Evolutionary conservation across 2,113 vertebrate genomes (phyloP).

Genomic region (Oceanodroma tethys): DNA sequence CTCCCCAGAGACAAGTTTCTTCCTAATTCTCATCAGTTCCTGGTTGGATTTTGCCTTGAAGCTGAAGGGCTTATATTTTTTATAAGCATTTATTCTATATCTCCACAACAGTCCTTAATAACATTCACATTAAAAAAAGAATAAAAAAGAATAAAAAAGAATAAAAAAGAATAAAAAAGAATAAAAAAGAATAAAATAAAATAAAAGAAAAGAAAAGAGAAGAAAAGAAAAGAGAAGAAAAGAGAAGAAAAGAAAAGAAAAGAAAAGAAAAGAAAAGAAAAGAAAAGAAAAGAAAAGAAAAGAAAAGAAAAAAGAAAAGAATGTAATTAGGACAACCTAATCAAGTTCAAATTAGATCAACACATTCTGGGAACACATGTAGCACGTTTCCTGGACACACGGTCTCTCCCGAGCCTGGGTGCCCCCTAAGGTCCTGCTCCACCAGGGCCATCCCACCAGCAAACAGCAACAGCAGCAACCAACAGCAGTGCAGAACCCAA

Average conservation of each 20-base stretch:
- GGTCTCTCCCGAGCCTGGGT: background rate
- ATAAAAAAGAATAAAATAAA: no score
- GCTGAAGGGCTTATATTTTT: background rate
- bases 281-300: accelerated
- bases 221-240: no score
- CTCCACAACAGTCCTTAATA: background rate
- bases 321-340: background rate
- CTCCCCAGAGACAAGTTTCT: background rate
- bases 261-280: no score
- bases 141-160: no score
- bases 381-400: accelerated
- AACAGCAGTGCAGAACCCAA: background rate
- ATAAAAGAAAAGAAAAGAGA: background rate
- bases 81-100: background rate
- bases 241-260: no score
- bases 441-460: background rate
- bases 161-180: background rate
- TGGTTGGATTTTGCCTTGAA: background rate
- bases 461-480: background rate
- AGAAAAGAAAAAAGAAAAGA: no score
- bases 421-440: background rate
- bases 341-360: background rate
- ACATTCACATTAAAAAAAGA: background rate
- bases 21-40: background rate
- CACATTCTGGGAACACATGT: background rate